These are phyloP conservation scores for Ennomos quercinarius DNA, from an alignment of 2,888 invertebrate genomes.

Conservation along the genomic window DNA sequence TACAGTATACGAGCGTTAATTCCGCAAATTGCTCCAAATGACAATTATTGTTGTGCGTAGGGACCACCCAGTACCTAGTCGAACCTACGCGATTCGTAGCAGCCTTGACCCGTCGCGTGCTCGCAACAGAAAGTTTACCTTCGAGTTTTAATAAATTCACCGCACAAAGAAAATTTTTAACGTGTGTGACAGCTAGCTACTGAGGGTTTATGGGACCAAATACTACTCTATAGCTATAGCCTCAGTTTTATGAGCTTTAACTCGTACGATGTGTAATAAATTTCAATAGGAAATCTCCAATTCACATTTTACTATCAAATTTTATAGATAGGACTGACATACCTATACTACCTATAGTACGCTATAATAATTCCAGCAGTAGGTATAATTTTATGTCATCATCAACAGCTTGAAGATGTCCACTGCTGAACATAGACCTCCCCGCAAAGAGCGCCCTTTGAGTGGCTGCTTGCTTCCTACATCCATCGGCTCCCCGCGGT, in stretches of 20 bases:
- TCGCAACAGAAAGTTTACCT: conserved; percentile 57
- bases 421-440: too few relatives aligned
- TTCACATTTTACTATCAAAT: too few relatives aligned
- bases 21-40: conserved; percentile 73
- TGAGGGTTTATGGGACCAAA: not conserved
- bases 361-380: too few relatives aligned
- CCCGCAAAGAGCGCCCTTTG: too few relatives aligned
- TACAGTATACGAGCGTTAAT: conserved; percentile 54
- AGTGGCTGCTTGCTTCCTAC: too few relatives aligned
- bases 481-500: too few relatives aligned
- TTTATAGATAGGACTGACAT: too few relatives aligned
- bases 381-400: too few relatives aligned
- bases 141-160: conserved; percentile 45
- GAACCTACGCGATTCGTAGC: conserved; percentile 33
- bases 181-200: not conserved
- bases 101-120: conserved; percentile 79
- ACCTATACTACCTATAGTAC: too few relatives aligned
- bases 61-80: conserved; percentile 31
- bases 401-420: too few relatives aligned
- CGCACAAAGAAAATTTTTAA: conserved; percentile 18
- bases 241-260: not conserved
- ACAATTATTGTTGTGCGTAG: conserved; percentile 55
- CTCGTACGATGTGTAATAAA: too few relatives aligned
- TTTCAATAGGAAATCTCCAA: too few relatives aligned
- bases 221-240: not conserved